Evolutionary conservation across 1,140 invertebrate species (phyloP), one percentile per base, ranked within the genome.

Genomic region (Bombyx mandarina): DNA sequence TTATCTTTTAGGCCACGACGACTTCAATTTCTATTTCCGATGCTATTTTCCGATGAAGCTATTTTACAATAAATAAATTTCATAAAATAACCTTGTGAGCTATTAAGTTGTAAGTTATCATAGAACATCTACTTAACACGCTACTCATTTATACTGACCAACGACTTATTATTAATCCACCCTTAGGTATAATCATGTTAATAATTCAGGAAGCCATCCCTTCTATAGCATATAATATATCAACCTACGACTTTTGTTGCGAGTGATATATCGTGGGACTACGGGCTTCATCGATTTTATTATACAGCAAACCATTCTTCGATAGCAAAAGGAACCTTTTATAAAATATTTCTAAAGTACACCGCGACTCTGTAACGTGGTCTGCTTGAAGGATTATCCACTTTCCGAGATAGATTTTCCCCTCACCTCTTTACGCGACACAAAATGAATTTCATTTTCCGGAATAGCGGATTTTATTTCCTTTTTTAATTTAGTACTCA

Each of bases 331-430:
- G 59, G 50, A 53, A 50, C 51, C 60, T 53, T 54, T 62, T 54
- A 57, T 56, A 63, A 43, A 59, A 63, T 61, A 61, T 67, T 63
- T 61, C 58, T 56, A 57, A 52, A 56, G 57, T 55, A 55, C 47
- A 63, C 47, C 60, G 51, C 53, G 58, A 22, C 52, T 49, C 51
- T 49, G 56, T 52, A 58, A 58, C 59, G 62, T 12, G 53, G 68
- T 69, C 67, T 74, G 63, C 59, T 64, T 67, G 52, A 67, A 64
- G 66, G 75, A 77, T 75, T 73, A 80, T 73, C 76, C 71, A 65
- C 76, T 77, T 69, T 63, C 63, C 65, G 67, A 67, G 67, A 75
- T 75, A 67, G 67, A 77, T 67, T 76, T 62, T 73, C 65, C 56
- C 65, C 69, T 54, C 58, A 60, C 56, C 58, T 67, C 53, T 22